Base-by-base conservation (phyloP, 1,140 invertebrate species). In the Lepidurus packardi region DNA sequence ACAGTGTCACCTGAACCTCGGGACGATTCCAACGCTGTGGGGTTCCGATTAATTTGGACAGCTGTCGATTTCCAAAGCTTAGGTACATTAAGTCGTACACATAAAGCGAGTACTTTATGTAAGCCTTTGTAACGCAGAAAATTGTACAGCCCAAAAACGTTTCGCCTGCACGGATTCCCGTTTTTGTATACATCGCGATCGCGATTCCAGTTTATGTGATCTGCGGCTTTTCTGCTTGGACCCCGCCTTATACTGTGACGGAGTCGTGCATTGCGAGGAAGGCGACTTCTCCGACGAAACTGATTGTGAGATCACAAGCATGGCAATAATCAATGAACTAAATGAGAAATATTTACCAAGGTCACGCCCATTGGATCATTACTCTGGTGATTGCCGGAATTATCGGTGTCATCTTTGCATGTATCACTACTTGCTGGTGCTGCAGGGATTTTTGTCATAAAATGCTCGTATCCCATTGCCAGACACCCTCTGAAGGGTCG, bases 271-370 rank as follows among this genome's bases (percentile, higher is more conserved):
- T 73, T 80, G 79, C 24, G 76, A 80, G 43, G 77, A 80, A 16
- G 76, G 76, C 21, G 79, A 80, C 73, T 42, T 24, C 1, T 80
- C 79, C 16, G 79, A 80, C 43, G 79, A 80, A 75, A 42, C 42
- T 42, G 73, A 53, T 25, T 80, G 79, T 78, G 75, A 34, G 1
- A 21, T 16, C 13, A 21, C 5, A 65, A 65, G 16, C 21, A 13
- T 7, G 21, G 16, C 53, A 65, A 7, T 21, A 7, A n/a, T 65
- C 13, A 7, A 1, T 47, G 4, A 47, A 47, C 2, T 11, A 47
- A 47, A 47, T 11, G 45, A 65, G 6, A 65, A 16, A 0, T 65
- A n/a, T 21, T 65, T 65, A 65, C 21, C 53, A 65, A 65, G 53
- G 53, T 65, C 53, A 65, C 13, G 53, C 53, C 13, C 53, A 65